A percentile compares a stretch with the other conserved stretches of the same genome.
Evolutionary conservation across 2,113 vertebrate genomes (phyloP).

Genomic region (Nibea coibor): DNA sequence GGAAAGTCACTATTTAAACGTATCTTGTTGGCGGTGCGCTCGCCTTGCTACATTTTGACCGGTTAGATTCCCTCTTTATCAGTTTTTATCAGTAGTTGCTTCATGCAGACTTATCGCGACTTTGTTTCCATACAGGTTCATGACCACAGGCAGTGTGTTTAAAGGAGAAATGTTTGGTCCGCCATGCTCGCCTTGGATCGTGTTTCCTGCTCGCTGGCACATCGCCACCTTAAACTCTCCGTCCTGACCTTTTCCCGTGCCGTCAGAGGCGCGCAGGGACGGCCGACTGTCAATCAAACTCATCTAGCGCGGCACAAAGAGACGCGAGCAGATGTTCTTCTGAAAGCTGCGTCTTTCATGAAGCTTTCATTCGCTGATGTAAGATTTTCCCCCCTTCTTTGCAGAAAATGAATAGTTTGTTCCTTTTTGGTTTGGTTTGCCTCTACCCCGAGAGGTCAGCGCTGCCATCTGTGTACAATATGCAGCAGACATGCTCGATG

Average conservation of each 20-base stretch:
- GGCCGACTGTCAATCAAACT: conserved; percentile 46
- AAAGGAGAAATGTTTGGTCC: neutral
- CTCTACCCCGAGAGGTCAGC: conserved; percentile 10
- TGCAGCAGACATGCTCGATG: conserved; percentile 34
- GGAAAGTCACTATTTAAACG: too few species aligned
- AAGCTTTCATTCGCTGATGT: conserved; percentile 30
- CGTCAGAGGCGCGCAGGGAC: conserved; percentile 4
- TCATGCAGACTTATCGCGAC: neutral
- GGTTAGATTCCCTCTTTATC: too few species aligned
- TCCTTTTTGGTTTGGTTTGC: conserved; percentile 16
- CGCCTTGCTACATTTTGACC: too few species aligned
- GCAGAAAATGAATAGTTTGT: conserved; percentile 37
- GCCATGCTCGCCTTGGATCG: neutral
- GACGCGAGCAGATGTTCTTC: conserved; percentile 44
- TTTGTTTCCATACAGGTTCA: neutral
- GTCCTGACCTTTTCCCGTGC: conserved; percentile 30
- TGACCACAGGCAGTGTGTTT: neutral
- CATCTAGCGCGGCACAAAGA: neutral
- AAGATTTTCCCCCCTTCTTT: conserved; percentile 10
- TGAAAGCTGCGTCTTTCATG: conserved; percentile 26
- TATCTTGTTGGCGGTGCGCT: too few species aligned
- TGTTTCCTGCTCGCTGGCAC: conserved; percentile 40
- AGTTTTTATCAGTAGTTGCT: neutral
- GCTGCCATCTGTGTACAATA: conserved; percentile 53
- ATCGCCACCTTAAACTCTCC: conserved; percentile 30